phyloP scores from a whole-genome alignment of 2,888 invertebrate genomes.

The Brenthis ino region DNA sequence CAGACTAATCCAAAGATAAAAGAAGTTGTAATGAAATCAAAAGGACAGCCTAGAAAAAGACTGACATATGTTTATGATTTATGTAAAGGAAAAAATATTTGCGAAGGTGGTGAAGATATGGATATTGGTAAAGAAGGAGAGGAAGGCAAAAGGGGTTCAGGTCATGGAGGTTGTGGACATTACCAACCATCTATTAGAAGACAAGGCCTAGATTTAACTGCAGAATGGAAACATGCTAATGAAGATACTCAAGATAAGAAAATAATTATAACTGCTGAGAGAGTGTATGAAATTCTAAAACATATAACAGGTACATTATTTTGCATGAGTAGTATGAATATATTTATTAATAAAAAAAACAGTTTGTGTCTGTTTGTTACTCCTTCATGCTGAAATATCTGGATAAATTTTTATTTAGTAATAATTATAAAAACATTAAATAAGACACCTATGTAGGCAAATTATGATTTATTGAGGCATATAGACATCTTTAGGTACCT shows the following conservation, averaged over 20 bases:
- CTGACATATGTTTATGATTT: constrained; percentile 98
- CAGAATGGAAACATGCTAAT: constrained; percentile 99
- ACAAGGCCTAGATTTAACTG: constrained; percentile 94
- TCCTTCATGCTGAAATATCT: too few species aligned
- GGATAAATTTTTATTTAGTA: too few species aligned
- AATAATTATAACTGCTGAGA: constrained; percentile 95
- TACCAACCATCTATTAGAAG: constrained; percentile 97
- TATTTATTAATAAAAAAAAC: too few species aligned
- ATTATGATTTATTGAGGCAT: too few species aligned
- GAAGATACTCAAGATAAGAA: constrained; percentile 99
- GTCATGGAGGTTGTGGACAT: constrained; percentile 98
- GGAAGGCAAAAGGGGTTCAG: constrained; percentile 81
- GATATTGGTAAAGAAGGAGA: constrained; percentile 92
- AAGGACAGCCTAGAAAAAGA: constrained; percentile 97
- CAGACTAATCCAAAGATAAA: constrained; percentile 95
- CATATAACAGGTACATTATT: constrained; percentile 86
- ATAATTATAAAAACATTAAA: too few species aligned
- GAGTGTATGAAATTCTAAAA: constrained; percentile 98
- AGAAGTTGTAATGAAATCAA: constrained; percentile 97
- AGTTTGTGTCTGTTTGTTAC: not conserved
- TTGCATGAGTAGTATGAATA: not conserved
- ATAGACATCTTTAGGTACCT: too few species aligned
- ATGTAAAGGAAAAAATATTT: constrained; percentile 98
- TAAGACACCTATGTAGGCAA: too few species aligned
- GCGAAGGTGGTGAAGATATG: constrained; percentile 99